Base-by-base conservation (phyloP, 1,140 invertebrate species). In the Drosophila gunungcola region DNA sequence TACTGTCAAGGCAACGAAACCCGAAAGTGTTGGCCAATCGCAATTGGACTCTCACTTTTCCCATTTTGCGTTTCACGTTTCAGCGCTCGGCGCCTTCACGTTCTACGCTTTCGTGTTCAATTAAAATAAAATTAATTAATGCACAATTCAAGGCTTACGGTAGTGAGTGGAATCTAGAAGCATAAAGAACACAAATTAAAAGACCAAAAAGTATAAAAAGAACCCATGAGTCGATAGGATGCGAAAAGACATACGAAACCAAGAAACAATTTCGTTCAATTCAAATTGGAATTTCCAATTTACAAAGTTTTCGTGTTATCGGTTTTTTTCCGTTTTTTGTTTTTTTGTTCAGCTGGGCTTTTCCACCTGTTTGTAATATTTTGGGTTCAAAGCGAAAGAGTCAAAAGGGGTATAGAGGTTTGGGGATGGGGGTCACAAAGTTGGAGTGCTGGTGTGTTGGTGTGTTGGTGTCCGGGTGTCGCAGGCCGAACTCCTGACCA, bases 121-220 rank as follows among this genome's bases (percentile, higher is more conserved):
- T 88, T 88, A 62, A 88, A 88, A 88, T 89, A 89, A 83, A 88
- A 89, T 79, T 89, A 83, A 88, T 88, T 89, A 80, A 89, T 89
- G 76, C 72, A 80, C 84, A 88, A 80, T 88, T 89, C 63, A 89
- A 83, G 67, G 81, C 83, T 88, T 88, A 88, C 83, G 75, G 80
- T 89, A 88, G 79, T 83, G 74, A 88, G 76, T 73, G 70, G 84
- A 83, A 88, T 88, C 83, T 88, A 88, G 83, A 88, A 88, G 83
- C 83, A 88, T 86, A 88, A 88, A 88, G 80, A 88, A 88, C 84
- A 88, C 49, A 84, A 79, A 83, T 83, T 72, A 89, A 83, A 86
- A 89, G 80, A 83, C 80, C 65, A 83, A 88, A 84, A 80, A 74
- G 79, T 89, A 86, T 80, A 85, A 84, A 84, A 76, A 64, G 65